Base-by-base conservation (phyloP, 2,888 invertebrate species). In the Tholera decimalis region DNA sequence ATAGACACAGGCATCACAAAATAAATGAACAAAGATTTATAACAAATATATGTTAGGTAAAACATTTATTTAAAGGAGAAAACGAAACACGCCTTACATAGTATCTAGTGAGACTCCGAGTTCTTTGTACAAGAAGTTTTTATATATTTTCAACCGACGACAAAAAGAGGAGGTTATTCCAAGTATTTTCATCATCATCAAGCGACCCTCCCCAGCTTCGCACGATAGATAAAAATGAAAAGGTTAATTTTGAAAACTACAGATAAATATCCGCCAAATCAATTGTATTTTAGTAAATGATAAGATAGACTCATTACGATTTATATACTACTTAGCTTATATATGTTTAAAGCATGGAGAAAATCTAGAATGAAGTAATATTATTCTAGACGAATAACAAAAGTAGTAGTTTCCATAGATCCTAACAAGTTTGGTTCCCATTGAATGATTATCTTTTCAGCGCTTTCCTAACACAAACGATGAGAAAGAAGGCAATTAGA, bases 401-500 rank as follows among this genome's bases (percentile, higher is more conserved):
- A 20, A 65, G 0, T 22, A 4, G 4, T 9, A 1, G 6, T 9
- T 22, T 20, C 9, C 15, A 20, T 35, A 3, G 9, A 46, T 46
- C 39, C 55, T 46, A 33, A 9, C 0, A 26, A 24, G 7, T 18
- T 30, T n/a, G 7, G 35, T 24, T 49, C 37, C 20, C 18, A 35
- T 18, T 20, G 11, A 18, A 53, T 22, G 9, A 33, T 39, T 49
- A 18, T 9, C 9, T 24, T 3, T 24, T 41, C 15, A 46, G 44
- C 13, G 22, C 13, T 68, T 28, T 35, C 18, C 28, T 54, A 55
- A 59, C 50, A 41, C 15, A 44, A 39, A 55, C 8, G 18, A 46
- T 65, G 46, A 56, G 24, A 65, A 73, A 47, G 30, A 44, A 43
- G n/a, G 28, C 33, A 74, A 67, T 74, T 74, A 59, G 22, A 28